Evolutionary conservation across 2,888 invertebrate genomes (phyloP), one percentile per base, ranked within the genome.

Genomic region (Proisotoma minuta): DNA sequence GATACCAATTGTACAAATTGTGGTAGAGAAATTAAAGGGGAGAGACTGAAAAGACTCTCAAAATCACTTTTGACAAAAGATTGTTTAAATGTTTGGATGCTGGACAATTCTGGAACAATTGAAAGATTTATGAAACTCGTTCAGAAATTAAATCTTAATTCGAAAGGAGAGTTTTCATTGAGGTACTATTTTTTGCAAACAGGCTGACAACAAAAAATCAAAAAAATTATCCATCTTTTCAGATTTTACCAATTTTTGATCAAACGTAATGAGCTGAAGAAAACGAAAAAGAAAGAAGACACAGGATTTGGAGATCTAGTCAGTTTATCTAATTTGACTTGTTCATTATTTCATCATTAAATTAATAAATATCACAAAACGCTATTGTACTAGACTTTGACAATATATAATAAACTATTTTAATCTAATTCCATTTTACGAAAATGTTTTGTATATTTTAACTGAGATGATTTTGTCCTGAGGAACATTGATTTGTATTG

Each of bases 81-180:
- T 34, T 69, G 68, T 23, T 22, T 71, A 12, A 68, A 64, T 1
- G 18, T 71, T n/a, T 71, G 69, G 69, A 66, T 67, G 24, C 29
- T 63, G 24, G 62, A 60, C 22, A 56, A 59, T 12, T 49, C 49
- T 2, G 63, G 62, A 3, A 63, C 61, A 4, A 56, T 64, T n/a
- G 63, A 65, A 2, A 66, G 43, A 51, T 52, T 71, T 10, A 67
- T 63, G 22, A 34, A 62, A 22, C 27, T 65, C 22, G 26, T 71
- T 15, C 23, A 60, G 26, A 56, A 57, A 10, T 27, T 56, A n/a
- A 39, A 48, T 3, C 47, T 71, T 12, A 71, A 69, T 61, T 34
- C 40, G 5, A 50, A 54, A 20, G 60, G 57, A 24, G 58, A 39
- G 4, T 68, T 71, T 53, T 69, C 68, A 3, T 20, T 69, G 23